Conservation (phyloP, 2,113 vertebrate species). For the Ctenomys sociabilis region DNA sequence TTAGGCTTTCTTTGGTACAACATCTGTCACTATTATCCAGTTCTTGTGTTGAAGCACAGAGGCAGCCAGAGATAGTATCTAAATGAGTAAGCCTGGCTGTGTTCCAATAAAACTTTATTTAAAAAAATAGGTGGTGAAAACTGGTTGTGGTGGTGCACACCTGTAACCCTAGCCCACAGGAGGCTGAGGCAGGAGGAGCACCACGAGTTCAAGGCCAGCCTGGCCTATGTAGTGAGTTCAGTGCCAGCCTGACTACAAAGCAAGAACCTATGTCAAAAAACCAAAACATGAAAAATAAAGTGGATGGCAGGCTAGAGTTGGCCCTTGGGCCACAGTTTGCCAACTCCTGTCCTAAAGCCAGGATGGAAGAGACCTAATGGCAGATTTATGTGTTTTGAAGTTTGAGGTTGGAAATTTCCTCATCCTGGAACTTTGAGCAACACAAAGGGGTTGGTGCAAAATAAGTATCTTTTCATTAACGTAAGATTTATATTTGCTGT, state of each 20-base stretch:
- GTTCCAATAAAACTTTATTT: constrained; percentile 54
- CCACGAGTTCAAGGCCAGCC: neutral
- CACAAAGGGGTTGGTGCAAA: neutral
- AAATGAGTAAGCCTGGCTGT: neutral
- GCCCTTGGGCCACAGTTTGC: neutral
- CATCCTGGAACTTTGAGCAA: constrained; percentile 13
- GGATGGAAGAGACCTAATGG: neutral
- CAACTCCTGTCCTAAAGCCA: neutral
- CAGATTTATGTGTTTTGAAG: neutral
- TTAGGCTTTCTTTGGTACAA: neutral
- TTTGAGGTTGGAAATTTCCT: constrained; percentile 19
- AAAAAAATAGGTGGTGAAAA: constrained; percentile 17
- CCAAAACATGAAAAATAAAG: neutral
- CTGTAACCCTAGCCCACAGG: neutral
- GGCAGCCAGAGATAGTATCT: neutral
- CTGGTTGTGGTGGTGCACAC: neutral
- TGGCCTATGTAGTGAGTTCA: neutral
- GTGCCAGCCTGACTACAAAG: neutral
- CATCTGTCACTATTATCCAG: neutral
- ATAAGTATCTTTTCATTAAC: neutral
- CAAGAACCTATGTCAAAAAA: neutral
- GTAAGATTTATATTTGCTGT: constrained; percentile 25
- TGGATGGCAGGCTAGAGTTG: neutral
- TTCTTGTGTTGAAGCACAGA: neutral
- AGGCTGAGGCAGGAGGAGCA: neutral